Evolutionary conservation across 2,797 vertebrate genomes (phyloP).

Genomic region (Enoplosus armatus): DNA sequence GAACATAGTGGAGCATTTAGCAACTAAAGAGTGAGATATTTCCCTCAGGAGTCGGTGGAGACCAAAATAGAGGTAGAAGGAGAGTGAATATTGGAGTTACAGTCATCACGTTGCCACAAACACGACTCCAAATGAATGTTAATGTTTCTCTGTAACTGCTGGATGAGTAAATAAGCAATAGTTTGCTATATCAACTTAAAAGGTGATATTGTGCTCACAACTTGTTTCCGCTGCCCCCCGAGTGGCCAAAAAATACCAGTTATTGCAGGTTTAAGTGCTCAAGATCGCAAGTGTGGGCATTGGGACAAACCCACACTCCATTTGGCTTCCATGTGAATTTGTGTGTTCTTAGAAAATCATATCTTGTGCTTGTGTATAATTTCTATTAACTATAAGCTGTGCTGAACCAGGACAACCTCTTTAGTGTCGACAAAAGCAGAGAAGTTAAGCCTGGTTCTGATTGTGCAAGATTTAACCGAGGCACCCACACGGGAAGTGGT

Average conservation of each 20-base stretch:
- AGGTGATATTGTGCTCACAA: not conserved
- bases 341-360: not conserved
- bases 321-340: conserved; percentile 3
- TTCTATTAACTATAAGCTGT: not conserved
- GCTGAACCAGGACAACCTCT: conserved; percentile 2
- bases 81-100: not conserved
- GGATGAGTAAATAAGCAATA: not conserved
- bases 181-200: not conserved
- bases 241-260: not conserved
- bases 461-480: conserved; percentile 34
- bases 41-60: conserved; percentile 12
- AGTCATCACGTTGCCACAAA: not conserved
- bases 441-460: conserved; percentile 36
- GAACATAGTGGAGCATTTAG: not conserved
- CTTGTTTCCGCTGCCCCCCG: not conserved
- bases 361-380: not conserved
- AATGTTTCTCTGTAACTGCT: not conserved
- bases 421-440: conserved; percentile 24
- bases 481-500: conserved; percentile 60
- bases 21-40: not conserved
- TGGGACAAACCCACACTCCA: not conserved
- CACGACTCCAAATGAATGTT: not conserved
- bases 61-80: not conserved
- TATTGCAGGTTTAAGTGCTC: not conserved
- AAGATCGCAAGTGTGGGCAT: not conserved